Evolutionary conservation across 2,113 vertebrate species (phyloP), one percentile per base, ranked within the genome.

Genomic region (Cavia aperea): DNA sequence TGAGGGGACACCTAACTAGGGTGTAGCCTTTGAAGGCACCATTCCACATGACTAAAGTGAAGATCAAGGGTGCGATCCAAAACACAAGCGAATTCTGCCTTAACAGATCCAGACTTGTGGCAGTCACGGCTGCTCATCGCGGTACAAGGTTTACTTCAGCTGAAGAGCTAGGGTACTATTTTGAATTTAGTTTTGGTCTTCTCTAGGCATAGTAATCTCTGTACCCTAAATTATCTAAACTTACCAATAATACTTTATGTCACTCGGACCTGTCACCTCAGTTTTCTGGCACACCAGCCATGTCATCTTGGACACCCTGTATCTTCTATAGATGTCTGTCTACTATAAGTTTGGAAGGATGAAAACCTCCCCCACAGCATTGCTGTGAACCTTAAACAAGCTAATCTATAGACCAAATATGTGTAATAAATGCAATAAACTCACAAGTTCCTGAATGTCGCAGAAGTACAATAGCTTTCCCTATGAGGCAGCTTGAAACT

Each of bases 11-110:
- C 26, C n/a, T 29, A 63, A 62, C 15, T n/a, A 54, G 85, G 60
- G 72, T 82, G 82, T 84, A 68, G 26, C 39, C 72, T 92, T 82
- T 94, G n/a, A 87, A 88, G 8, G 43, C 24, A 39, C 60, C 68
- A 81, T 82, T 84, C 70, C 54, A 29, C 70, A n/a, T 92, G 86
- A 93, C 63, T 94, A 93, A 94, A 92, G 49, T 65, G 72, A 92
- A 91, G 84, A 95, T 86, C 81, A 95, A 92, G 49, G 49, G 46
- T 95, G 65, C 90, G 63, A 90, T 93, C 78, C 7, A 14, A 96
- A 94, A 62, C 49, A 56, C 60, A 86, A 65, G 58, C 54, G 93
- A 58, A 21, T 85, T 75, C 92, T 94, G 86, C 54, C 86, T 81
- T 68, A 82, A 94, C 88, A 88, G 73, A 88, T 96, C 85, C 16